Percentiles rank a stretch among this genome's conserved stretches.
These are phyloP conservation scores for Scolanthus callimorphus DNA, from an alignment of 92 coral and sea anemone genomes.

Conservation along the genomic window DNA sequence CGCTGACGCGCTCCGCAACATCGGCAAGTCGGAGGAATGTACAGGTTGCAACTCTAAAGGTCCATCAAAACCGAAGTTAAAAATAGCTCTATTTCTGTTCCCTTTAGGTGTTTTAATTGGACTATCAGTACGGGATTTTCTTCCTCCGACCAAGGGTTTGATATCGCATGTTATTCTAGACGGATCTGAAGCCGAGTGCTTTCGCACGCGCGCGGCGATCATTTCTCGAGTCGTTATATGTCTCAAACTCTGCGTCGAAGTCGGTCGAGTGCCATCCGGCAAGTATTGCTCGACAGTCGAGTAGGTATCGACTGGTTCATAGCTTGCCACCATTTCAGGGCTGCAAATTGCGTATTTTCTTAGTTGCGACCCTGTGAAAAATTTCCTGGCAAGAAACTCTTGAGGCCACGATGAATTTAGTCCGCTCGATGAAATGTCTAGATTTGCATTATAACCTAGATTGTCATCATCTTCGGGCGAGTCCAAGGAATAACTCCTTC, in stretches of 20 bases:
- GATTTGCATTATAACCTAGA: background rate
- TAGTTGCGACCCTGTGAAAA: constrained; percentile 14
- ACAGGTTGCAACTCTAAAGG: constrained; percentile 68
- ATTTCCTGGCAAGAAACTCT: constrained; percentile 34
- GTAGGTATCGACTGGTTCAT: constrained; percentile 25
- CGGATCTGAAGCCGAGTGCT: constrained; percentile 60
- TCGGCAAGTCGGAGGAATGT: constrained; percentile 69
- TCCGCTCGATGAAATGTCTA: background rate
- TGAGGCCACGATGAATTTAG: constrained; percentile 65
- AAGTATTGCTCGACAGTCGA: constrained; percentile 19
- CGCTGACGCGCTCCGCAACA: constrained; percentile 64
- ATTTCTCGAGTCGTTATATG: constrained; percentile 30
- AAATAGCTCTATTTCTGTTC: constrained; percentile 38
- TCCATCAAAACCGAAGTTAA: constrained; percentile 58
- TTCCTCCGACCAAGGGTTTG: background rate
- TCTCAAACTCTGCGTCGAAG: constrained; percentile 44
- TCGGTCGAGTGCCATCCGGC: constrained; percentile 46
- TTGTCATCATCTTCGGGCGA: background rate
- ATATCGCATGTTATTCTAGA: constrained; percentile 54
- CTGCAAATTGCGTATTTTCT: constrained; percentile 26
- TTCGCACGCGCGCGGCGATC: constrained; percentile 55
- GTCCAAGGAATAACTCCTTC: background rate
- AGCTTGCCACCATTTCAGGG: constrained; percentile 12
- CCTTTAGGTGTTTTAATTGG: background rate
- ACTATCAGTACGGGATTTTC: constrained; percentile 2